phyloP scores from a whole-genome alignment of 2,113 vertebrate species.

The Leptosomus discolor region DNA sequence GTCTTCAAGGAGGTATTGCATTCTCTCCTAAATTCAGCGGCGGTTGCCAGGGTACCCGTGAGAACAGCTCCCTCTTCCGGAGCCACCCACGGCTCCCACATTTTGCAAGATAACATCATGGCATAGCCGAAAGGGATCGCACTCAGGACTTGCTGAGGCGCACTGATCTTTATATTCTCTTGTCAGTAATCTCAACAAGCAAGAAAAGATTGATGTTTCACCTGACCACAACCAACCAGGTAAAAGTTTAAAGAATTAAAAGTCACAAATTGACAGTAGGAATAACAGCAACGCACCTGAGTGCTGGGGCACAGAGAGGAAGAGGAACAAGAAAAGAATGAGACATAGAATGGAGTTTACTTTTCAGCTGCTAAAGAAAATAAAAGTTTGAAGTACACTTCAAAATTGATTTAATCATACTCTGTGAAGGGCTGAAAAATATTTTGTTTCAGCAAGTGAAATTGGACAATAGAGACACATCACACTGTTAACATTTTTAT shows the following conservation, averaged over 20 bases:
- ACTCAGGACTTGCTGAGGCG: rapidly evolving
- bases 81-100: rapidly evolving
- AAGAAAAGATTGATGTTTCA: neutral
- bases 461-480: neutral
- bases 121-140: neutral
- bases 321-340: neutral
- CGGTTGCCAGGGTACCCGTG: neutral
- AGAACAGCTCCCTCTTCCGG: neutral
- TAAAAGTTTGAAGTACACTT: neutral
- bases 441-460: neutral
- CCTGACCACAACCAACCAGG: neutral
- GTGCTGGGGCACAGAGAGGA: neutral
- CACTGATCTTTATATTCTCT: neutral
- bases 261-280: neutral
- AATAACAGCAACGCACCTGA: neutral
- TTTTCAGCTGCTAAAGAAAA: neutral
- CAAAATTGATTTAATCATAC: neutral
- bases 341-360: neutral
- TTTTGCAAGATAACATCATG: neutral
- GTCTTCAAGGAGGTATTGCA: neutral
- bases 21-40: rapidly evolving
- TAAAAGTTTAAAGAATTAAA: neutral
- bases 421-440: neutral
- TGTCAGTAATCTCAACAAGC: neutral
- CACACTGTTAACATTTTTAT: neutral